Percentiles rank a stretch among this genome's conserved stretches.
Evolutionary conservation across 2,888 invertebrate genomes (phyloP).

Genomic region (Tetranychus truncatus): DNA sequence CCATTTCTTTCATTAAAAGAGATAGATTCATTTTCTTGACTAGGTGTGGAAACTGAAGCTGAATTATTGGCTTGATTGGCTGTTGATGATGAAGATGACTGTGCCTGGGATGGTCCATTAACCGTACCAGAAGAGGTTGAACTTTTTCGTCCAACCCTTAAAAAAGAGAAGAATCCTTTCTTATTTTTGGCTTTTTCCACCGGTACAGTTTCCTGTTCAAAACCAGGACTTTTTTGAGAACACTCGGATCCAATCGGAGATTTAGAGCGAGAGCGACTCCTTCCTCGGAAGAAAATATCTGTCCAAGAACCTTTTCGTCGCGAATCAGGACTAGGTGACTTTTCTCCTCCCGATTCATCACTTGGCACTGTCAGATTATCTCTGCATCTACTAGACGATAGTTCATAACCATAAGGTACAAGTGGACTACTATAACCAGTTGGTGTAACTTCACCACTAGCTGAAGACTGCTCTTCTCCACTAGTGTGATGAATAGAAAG

Average conservation of each 20-base stretch:
- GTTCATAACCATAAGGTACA: background rate
- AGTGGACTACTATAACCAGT: background rate
- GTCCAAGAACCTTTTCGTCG: slow-evolving; percentile 27
- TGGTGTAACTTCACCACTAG: background rate
- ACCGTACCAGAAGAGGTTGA: slow-evolving; percentile 16
- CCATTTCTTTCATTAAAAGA: slow-evolving; percentile 15
- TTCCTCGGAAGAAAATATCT: slow-evolving; percentile 24
- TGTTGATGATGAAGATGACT: background rate
- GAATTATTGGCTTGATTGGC: background rate
- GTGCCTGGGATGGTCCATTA: background rate
- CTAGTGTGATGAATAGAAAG: background rate
- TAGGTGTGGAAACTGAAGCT: slow-evolving; percentile 11
- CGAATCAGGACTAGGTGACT: slow-evolving; percentile 12
- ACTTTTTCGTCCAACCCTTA: slow-evolving; percentile 21
- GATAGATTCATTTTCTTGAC: slow-evolving; percentile 15
- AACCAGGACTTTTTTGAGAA: slow-evolving; percentile 18
- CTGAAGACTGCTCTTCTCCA: background rate
- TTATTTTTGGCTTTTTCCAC: slow-evolving; percentile 18
- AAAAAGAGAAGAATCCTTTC: slow-evolving; percentile 24
- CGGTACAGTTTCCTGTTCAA: slow-evolving; percentile 10
- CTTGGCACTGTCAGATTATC: background rate
- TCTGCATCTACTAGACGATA: background rate
- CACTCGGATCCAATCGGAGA: slow-evolving; percentile 19
- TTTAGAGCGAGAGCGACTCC: slow-evolving; percentile 19
- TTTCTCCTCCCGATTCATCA: slow-evolving; percentile 7